phyloP scores from a whole-genome alignment of 2,888 invertebrate genomes.

The Emmelina monodactyla region DNA sequence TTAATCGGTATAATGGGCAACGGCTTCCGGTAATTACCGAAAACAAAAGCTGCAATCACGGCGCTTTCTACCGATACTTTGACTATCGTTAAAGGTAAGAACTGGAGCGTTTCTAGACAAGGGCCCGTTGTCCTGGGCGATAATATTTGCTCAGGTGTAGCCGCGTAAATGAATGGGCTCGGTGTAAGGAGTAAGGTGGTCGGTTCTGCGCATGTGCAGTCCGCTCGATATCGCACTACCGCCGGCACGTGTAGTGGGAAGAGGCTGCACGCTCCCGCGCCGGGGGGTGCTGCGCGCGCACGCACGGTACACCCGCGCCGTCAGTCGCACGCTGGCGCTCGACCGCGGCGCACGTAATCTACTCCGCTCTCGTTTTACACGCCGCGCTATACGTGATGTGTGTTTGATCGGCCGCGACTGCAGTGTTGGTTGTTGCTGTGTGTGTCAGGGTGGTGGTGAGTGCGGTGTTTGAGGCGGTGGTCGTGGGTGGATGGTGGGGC shows the following conservation, averaged over 20 bases:
- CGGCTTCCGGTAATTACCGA: no score
- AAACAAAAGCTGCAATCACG: no score
- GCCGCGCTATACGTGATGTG: neutral
- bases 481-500: conserved; percentile 50
- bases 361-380: neutral
- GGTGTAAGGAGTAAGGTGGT: conserved; percentile 25
- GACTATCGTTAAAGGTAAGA: no score
- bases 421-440: no score
- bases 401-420: no score
- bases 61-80: no score
- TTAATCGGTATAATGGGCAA: no score
- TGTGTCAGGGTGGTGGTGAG: conserved; percentile 36
- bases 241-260: conserved; percentile 20
- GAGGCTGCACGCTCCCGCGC: conserved; percentile 46
- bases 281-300: no score
- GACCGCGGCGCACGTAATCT: neutral
- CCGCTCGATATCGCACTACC: conserved; percentile 58
- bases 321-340: neutral
- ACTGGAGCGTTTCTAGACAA: no score
- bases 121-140: conserved; percentile 33
- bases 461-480: conserved; percentile 18
- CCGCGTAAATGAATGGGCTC: conserved; percentile 50
- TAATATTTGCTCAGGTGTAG: conserved; percentile 62
- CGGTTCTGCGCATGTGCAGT: conserved; percentile 52
- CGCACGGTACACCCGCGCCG: no score